These are phyloP conservation scores for Pseudolycoriella hygida DNA, from an alignment of 2,888 invertebrate genomes.

Conservation along the genomic window DNA sequence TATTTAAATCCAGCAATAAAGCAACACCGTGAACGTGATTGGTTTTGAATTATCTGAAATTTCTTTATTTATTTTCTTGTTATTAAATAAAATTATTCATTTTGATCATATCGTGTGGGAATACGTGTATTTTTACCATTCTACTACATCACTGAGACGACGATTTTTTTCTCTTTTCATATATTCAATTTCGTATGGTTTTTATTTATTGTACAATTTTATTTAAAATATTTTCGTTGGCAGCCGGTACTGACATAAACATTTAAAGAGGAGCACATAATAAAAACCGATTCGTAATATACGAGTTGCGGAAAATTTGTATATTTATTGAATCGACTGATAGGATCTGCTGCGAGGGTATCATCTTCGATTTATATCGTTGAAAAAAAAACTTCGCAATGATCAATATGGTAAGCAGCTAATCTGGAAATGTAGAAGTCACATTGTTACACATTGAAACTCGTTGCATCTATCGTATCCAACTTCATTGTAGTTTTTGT, in stretches of 20 bases:
- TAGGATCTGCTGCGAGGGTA: no score
- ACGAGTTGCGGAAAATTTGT: not conserved
- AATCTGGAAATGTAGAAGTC: no score
- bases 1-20: not conserved
- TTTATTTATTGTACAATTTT: not conserved
- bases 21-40: not conserved
- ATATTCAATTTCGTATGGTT: no score
- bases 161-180: no score
- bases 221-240: not conserved
- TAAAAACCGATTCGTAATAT: not conserved
- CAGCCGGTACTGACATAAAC: not conserved
- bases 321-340: no score
- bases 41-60: slow-evolving; percentile 1
- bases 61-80: not conserved
- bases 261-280: not conserved
- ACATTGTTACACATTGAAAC: no score
- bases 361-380: no score
- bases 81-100: not conserved
- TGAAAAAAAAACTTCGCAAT: no score
- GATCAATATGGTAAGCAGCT: no score
- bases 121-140: not conserved
- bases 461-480: no score
- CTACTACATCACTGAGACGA: no score
- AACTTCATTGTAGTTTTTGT: no score
- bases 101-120: not conserved